Conservation (phyloP, 1,140 invertebrate genomes). For the Ostrea denselamellosa region DNA sequence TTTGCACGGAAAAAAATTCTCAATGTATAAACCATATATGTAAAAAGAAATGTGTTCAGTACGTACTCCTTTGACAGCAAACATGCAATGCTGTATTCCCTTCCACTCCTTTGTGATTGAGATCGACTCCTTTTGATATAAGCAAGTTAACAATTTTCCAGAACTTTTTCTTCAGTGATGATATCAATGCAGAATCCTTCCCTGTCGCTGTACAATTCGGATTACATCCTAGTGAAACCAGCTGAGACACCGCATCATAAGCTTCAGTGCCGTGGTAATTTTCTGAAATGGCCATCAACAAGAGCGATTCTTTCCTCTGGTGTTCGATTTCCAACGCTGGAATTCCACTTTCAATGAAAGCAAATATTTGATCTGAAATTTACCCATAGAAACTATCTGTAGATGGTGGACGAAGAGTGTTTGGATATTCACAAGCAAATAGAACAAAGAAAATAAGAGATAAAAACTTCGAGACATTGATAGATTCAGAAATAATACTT, state of each 20-base stretch:
- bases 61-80: not conserved
- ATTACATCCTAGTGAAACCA: not conserved
- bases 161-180: not conserved
- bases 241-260: slow-evolving; percentile 15
- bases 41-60: not conserved
- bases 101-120: not conserved
- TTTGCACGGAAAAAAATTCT: too few species aligned
- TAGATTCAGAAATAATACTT: too few species aligned
- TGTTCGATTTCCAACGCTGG: not conserved
- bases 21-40: too few species aligned
- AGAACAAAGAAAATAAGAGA: too few species aligned
- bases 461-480: too few species aligned
- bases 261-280: not conserved
- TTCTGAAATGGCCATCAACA: not conserved
- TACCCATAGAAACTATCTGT: too few species aligned
- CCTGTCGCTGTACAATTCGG: not conserved
- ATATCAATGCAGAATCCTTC: not conserved
- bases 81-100: not conserved
- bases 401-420: too few species aligned
- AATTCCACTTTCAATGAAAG: not conserved
- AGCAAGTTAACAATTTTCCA: not conserved
- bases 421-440: too few species aligned
- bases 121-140: not conserved
- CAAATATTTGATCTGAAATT: not conserved
- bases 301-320: not conserved